These are phyloP conservation scores for Myocastor coypus DNA, from an alignment of 2,113 vertebrate species.

Conservation along the genomic window DNA sequence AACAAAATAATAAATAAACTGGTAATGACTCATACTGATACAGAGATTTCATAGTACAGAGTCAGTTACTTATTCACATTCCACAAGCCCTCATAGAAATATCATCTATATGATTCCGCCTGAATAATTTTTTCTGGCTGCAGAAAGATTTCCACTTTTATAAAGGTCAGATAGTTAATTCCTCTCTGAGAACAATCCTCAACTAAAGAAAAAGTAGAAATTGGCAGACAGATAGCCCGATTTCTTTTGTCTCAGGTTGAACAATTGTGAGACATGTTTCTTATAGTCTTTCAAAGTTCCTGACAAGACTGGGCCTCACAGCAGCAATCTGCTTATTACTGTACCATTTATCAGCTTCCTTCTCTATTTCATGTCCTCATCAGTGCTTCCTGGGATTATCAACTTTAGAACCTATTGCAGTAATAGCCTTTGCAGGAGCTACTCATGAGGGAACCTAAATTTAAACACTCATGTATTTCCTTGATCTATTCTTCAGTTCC, in stretches of 20 bases:
- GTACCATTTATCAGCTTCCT: not conserved
- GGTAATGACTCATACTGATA: conserved; percentile 17
- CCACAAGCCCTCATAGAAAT: not conserved
- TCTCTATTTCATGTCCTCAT: not conserved
- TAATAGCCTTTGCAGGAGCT: not conserved
- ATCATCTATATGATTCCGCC: not conserved
- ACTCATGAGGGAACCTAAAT: not conserved
- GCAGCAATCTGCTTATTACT: not conserved
- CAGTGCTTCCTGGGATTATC: not conserved
- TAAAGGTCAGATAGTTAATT: not conserved
- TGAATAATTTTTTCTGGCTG: not conserved
- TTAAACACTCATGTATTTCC: not conserved
- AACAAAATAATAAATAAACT: not conserved
- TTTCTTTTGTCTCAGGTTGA: not conserved
- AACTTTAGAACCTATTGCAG: not conserved
- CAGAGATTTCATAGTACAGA: not conserved
- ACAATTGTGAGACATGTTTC: not conserved
- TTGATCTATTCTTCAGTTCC: not conserved
- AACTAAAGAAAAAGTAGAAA: not conserved
- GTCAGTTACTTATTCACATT: not conserved
- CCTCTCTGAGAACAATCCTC: not conserved
- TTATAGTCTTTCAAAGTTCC: not conserved
- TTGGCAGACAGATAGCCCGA: not conserved
- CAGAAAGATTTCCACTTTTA: conserved; percentile 1
- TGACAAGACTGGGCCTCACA: not conserved